Evolutionary conservation across 1,140 invertebrate genomes (phyloP).

Genomic region (Macrotrachela quadricornifera): DNA sequence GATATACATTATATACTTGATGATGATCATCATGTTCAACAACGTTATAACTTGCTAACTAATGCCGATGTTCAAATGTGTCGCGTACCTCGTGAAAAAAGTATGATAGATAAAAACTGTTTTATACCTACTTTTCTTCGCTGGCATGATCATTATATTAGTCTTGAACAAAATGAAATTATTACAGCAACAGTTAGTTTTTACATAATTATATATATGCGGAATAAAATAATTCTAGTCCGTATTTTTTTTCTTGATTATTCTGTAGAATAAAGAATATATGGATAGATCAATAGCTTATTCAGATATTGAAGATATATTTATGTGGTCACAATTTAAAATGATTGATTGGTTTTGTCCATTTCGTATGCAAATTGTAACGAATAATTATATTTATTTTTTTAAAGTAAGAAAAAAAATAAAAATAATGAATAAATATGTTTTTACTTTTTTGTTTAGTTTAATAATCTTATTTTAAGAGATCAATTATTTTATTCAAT

Average conservation of each 20-base stretch:
- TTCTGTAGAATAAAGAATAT: conserved; percentile 44
- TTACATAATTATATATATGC: no score
- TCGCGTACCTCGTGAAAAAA: conserved; percentile 52
- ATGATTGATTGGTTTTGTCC: conserved; percentile 44
- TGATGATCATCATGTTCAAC: no score
- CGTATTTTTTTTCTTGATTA: not conserved
- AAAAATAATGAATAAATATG: no score
- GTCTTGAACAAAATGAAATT: not conserved
- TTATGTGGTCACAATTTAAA: conserved; percentile 48
- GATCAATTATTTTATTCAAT: conserved; percentile 67
- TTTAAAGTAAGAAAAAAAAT: conserved; percentile 37
- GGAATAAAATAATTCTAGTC: not conserved
- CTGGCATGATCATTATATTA: conserved; percentile 55
- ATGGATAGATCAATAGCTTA: conserved; percentile 47
- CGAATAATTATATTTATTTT: conserved; percentile 51
- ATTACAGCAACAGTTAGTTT: not conserved
- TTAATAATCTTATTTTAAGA: conserved; percentile 51
- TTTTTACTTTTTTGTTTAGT: conserved; percentile 30
- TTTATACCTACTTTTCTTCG: conserved; percentile 53
- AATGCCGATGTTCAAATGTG: conserved; percentile 55
- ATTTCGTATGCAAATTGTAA: conserved; percentile 53
- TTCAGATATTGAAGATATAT: conserved; percentile 53
- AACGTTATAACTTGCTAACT: conserved; percentile 44
- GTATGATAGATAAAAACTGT: conserved; percentile 55
- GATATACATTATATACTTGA: no score